A percentile compares a stretch with the other conserved stretches of the same genome.
phyloP scores from a whole-genome alignment of 2,113 vertebrate genomes.

The Laterallus jamaicensis region DNA sequence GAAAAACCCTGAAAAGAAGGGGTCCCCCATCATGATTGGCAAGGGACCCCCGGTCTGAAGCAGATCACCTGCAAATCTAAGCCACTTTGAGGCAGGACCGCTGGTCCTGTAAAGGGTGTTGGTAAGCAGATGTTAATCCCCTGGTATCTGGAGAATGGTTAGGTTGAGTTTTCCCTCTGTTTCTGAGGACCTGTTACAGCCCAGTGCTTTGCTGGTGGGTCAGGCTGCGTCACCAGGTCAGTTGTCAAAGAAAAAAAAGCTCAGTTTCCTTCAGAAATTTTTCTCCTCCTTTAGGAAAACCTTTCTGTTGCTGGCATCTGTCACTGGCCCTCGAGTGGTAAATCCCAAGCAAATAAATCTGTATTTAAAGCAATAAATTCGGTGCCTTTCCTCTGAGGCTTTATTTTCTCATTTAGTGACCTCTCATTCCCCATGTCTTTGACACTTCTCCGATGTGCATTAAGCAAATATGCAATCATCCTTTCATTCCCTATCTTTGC shows the following conservation, averaged over 20 bases:
- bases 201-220: neutral
- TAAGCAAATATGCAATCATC: constrained; percentile 64
- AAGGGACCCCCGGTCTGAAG: fast-evolving
- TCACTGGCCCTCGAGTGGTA: neutral
- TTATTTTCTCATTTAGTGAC: constrained; percentile 67
- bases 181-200: neutral
- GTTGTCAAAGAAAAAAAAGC: neutral
- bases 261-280: neutral
- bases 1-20: neutral
- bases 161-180: neutral
- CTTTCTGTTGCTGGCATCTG: neutral
- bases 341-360: constrained; percentile 31
- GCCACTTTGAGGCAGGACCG: neutral
- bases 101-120: neutral
- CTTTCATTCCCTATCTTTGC: constrained; percentile 48
- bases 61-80: neutral
- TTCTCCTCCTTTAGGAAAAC: neutral
- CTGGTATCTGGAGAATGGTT: fast-evolving
- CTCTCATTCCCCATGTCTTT: constrained; percentile 61
- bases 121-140: neutral
- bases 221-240: neutral
- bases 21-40: neutral
- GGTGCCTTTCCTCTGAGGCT: constrained; percentile 30
- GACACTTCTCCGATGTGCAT: constrained; percentile 53
- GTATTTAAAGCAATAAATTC: constrained; percentile 33